A percentile compares a stretch with the other conserved stretches of the same genome.
These are phyloP conservation scores for Pheosia tremula DNA, from an alignment of 2,888 invertebrate genomes.

Conservation along the genomic window DNA sequence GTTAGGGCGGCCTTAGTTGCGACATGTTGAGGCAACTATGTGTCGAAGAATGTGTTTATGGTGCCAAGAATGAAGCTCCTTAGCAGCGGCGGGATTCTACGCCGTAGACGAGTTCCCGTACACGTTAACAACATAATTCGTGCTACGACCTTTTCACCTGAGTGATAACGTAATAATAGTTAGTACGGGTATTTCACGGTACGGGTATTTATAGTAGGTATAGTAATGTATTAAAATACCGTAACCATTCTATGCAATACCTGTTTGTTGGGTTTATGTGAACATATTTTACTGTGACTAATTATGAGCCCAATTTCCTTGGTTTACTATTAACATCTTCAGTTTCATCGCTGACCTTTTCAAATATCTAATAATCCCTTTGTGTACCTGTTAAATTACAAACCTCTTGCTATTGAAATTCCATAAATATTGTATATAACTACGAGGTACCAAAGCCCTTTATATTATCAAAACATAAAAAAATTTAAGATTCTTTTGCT, in stretches of 20 bases:
- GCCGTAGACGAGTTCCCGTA: conserved; percentile 39
- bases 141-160: conserved; percentile 18
- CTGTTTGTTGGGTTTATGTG: neutral
- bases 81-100: conserved; percentile 52
- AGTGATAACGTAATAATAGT: conserved; percentile 11
- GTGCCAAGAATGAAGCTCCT: conserved; percentile 79
- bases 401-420: conserved; percentile 65
- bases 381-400: conserved; percentile 54
- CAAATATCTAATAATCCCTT: conserved; percentile 48
- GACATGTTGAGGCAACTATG: conserved; percentile 77
- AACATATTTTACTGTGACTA: conserved; percentile 11
- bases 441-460: conserved; percentile 54
- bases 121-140: conserved; percentile 45
- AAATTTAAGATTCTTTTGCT: conserved; percentile 40
- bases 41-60: conserved; percentile 83
- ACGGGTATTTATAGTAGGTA: too few relatives aligned
- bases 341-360: conserved; percentile 46
- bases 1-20: conserved; percentile 69
- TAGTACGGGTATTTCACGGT: too few relatives aligned
- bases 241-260: neutral
- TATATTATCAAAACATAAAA: conserved; percentile 55
- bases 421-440: conserved; percentile 56
- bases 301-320: conserved; percentile 19
- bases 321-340: conserved; percentile 14
- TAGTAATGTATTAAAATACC: too few relatives aligned